Conservation (phyloP, 2,888 invertebrate species). For the Agapetus fuscipes region DNA sequence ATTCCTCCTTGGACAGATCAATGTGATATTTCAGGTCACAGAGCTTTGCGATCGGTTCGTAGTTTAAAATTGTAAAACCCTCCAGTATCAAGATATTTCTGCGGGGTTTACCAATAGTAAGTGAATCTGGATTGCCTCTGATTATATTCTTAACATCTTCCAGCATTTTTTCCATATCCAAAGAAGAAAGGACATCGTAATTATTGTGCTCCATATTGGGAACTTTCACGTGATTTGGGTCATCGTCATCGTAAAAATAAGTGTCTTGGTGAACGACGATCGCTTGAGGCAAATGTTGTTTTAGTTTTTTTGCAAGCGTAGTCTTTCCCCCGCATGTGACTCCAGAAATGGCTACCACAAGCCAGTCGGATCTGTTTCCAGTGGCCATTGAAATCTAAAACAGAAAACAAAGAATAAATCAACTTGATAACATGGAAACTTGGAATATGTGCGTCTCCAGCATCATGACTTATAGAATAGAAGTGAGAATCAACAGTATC, state of each 20-base stretch:
- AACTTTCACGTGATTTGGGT: constrained; percentile 53
- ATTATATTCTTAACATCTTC: constrained; percentile 44
- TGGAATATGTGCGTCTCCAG: too few relatives aligned
- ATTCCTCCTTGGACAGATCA: constrained; percentile 57
- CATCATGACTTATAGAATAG: too few relatives aligned
- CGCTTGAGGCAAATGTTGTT: constrained; percentile 34
- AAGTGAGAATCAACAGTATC: too few relatives aligned
- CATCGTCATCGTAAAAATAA: constrained; percentile 60
- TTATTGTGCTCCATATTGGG: constrained; percentile 61
- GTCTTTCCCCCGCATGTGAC: constrained; percentile 82
- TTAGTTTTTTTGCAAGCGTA: constrained; percentile 52
- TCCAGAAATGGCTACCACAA: constrained; percentile 64
- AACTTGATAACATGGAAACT: too few relatives aligned
- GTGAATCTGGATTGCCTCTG: constrained; percentile 18
- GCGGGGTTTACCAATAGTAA: too few relatives aligned
- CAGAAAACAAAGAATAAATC: neutral
- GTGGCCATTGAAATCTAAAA: constrained; percentile 2
- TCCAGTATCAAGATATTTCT: constrained; percentile 58
- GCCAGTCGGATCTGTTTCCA: constrained; percentile 28
- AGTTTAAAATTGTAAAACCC: constrained; percentile 68
- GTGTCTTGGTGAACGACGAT: constrained; percentile 62
- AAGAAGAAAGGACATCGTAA: constrained; percentile 60
- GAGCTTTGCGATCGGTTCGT: constrained; percentile 52
- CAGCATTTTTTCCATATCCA: constrained; percentile 66
- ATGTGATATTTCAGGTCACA: constrained; percentile 69